Conservation (phyloP, 1,140 invertebrate species). For the Lycorma delicatula region DNA sequence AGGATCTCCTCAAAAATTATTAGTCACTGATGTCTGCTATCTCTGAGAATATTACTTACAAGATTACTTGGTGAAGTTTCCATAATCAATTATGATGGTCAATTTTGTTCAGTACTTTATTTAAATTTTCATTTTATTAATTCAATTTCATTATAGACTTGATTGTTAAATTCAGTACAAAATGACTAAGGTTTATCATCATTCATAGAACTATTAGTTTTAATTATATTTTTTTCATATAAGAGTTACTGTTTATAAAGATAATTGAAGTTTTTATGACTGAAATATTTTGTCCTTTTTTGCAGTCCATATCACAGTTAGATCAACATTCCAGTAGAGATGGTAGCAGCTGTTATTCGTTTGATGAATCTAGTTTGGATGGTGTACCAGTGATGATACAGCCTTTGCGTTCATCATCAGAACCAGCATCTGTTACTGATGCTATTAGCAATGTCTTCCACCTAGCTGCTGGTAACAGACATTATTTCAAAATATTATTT, state of each 20-base stretch:
- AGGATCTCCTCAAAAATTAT: too few relatives aligned
- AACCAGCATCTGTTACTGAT: conserved; percentile 27
- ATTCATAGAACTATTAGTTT: conserved; percentile 25
- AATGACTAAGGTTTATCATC: conserved; percentile 13
- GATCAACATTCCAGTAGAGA: conserved; percentile 11
- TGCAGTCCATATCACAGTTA: not conserved
- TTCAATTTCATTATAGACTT: too few relatives aligned
- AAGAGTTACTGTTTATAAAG: not conserved
- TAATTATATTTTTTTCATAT: not conserved
- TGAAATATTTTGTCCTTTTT: conserved; percentile 1
- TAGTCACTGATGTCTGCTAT: too few relatives aligned
- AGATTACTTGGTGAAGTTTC: too few relatives aligned
- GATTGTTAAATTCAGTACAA: not conserved
- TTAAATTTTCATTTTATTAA: too few relatives aligned
- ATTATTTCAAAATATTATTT: too few relatives aligned
- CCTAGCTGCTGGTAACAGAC: conserved; percentile 34
- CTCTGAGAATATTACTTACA: too few relatives aligned
- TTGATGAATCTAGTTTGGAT: conserved; percentile 39
- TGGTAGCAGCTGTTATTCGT: conserved; percentile 24
- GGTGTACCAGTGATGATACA: conserved; percentile 20
- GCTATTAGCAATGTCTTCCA: conserved; percentile 33
- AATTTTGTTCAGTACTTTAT: too few relatives aligned
- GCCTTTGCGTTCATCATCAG: conserved; percentile 4
- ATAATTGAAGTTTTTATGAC: not conserved
- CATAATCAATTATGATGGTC: too few relatives aligned